A percentile compares a stretch with the other conserved stretches of the same genome.
Conservation (phyloP, 1,140 invertebrate genomes). For the Reticulitermes speratus region DNA sequence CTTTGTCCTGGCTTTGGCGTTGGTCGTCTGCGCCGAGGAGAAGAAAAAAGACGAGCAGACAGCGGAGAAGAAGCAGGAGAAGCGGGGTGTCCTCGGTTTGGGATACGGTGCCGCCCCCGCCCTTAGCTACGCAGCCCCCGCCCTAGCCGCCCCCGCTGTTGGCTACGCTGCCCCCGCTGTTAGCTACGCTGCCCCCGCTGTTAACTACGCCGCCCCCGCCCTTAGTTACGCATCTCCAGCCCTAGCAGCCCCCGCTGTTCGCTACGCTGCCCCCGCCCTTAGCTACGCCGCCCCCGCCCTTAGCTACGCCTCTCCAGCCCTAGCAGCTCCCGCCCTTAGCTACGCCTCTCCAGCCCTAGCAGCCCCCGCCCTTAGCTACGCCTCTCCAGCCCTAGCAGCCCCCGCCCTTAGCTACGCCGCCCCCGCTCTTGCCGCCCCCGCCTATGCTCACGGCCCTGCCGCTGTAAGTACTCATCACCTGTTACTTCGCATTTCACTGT, state of each 20-base stretch:
- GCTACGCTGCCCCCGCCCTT: slow-evolving; percentile 27
- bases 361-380: slow-evolving; percentile 28
- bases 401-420: slow-evolving; percentile 37
- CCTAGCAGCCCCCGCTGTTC: slow-evolving; percentile 19
- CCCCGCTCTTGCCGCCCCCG: slow-evolving; percentile 33
- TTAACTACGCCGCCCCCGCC: slow-evolving; percentile 25
- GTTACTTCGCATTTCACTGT: no score
- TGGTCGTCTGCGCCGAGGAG: slow-evolving; percentile 29
- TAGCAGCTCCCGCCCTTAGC: slow-evolving; percentile 23
- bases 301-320: slow-evolving; percentile 25
- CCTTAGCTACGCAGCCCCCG: slow-evolving; percentile 22
- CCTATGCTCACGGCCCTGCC: slow-evolving; percentile 15
- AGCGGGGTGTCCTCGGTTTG: slow-evolving; percentile 29
- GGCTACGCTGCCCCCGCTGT: background rate
- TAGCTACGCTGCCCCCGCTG: slow-evolving; percentile 12
- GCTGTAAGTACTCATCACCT: background rate
- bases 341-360: slow-evolving; percentile 30
- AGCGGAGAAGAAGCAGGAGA: slow-evolving; percentile 32
- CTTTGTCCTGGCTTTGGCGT: slow-evolving; percentile 31
- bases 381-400: slow-evolving; percentile 35
- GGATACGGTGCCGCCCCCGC: slow-evolving; percentile 36
- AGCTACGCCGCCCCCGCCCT: slow-evolving; percentile 26
- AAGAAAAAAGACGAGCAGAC: slow-evolving; percentile 25
- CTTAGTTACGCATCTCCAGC: slow-evolving; percentile 27
- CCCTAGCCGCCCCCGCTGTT: background rate